Conservation (phyloP, 2,888 invertebrate species). For the Leucania comma region DNA sequence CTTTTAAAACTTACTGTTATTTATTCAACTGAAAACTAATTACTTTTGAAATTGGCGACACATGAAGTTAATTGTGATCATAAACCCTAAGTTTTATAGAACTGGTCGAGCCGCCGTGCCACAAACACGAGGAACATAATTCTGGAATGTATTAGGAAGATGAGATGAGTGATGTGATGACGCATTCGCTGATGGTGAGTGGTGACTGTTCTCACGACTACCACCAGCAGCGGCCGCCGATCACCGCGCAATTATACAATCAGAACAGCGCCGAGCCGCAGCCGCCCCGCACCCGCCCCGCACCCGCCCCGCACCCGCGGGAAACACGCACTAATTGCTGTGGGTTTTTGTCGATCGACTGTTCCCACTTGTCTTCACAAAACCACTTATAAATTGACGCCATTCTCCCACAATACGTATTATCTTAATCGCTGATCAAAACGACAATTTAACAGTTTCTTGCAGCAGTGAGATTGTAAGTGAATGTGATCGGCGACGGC, state of each 20-base stretch:
- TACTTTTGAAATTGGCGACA: too few species aligned
- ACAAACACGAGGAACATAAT: not conserved
- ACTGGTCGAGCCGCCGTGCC: too few species aligned
- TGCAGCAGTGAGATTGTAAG: conserved; percentile 45
- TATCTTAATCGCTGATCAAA: conserved; percentile 67
- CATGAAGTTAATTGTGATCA: too few species aligned
- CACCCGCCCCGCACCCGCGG: conserved; percentile 51
- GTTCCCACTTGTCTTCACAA: conserved; percentile 65
- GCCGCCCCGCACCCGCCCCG: conserved; percentile 22
- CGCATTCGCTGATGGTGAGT: not conserved
- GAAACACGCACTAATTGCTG: conserved; percentile 70
- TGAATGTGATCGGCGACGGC: conserved; percentile 48
- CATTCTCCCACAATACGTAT: conserved; percentile 60
- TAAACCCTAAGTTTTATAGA: too few species aligned
- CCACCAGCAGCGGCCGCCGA: conserved; percentile 71
- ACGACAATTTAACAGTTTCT: conserved; percentile 64
- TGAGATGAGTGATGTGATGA: not conserved
- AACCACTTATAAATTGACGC: conserved; percentile 66
- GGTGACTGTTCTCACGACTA: conserved; percentile 50
- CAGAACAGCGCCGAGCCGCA: conserved; percentile 21
- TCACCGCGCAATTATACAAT: conserved; percentile 83
- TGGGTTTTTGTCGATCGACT: conserved; percentile 62
- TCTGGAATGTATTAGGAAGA: not conserved
- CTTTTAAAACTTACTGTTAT: too few species aligned
- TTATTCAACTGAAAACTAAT: not conserved